Conservation (phyloP, 2,888 invertebrate species). For the Tachina grossa region DNA sequence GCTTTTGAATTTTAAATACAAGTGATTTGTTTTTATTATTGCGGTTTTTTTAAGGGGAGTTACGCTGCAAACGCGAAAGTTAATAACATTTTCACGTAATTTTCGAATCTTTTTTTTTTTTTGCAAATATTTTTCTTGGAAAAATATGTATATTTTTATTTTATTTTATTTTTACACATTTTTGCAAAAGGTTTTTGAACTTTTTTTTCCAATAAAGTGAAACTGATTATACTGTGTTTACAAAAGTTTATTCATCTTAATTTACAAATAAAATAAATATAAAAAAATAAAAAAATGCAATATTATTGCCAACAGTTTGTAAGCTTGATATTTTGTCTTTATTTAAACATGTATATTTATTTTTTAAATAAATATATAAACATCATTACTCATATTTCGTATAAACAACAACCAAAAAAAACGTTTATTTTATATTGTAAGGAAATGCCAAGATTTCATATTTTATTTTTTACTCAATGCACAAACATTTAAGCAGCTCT, state of each 20-base stretch:
- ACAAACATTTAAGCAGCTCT: constrained; percentile 11
- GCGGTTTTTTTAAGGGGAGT: constrained; percentile 5
- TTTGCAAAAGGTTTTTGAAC: constrained; percentile 65
- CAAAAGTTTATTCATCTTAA: constrained; percentile 68
- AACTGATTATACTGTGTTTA: constrained; percentile 52
- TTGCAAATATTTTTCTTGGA: constrained; percentile 26
- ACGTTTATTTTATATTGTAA: constrained; percentile 43
- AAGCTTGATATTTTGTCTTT: constrained; percentile 25
- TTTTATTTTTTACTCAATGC: constrained; percentile 29
- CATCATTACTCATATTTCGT: constrained; percentile 51
- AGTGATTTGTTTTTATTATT: constrained; percentile 40
- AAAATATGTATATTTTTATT: background rate
- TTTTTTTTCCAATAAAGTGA: constrained; percentile 52
- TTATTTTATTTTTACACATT: constrained; percentile 24
- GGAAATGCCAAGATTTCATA: constrained; percentile 55
- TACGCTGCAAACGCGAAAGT: constrained; percentile 40
- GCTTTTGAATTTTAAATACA: constrained; percentile 45
- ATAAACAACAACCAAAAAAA: constrained; percentile 25
- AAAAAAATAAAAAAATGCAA: background rate
- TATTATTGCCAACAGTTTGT: constrained; percentile 49
- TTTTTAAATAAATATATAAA: background rate
- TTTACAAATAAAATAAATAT: constrained; percentile 53
- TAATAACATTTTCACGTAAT: constrained; percentile 16
- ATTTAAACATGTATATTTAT: constrained; percentile 1
- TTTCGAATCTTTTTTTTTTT: constrained; percentile 23